Evolutionary conservation across 2,113 vertebrate species (phyloP), one percentile per base, ranked within the genome.

Genomic region (Zeus faber): DNA sequence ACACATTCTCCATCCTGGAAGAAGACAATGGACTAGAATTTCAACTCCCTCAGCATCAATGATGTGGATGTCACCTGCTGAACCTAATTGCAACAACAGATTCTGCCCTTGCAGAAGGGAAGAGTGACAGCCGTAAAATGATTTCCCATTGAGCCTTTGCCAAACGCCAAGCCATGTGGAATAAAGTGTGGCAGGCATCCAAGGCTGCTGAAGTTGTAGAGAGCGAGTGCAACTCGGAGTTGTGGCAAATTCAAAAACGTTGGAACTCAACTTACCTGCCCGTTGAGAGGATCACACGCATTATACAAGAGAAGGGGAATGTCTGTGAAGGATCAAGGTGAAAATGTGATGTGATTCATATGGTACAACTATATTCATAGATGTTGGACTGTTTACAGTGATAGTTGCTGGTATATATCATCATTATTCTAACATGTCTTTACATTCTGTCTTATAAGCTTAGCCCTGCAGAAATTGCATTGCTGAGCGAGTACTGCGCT

Each of bases 231-330:
- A n/a, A 58, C 45, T 51, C 66, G 11, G 56, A 67, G 47, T 49
- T 67, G 3, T 3, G 35, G 14, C 48, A 58, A 26, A 72, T 58
- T 55, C 26, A 55, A 39, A 65, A 50, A 13, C 2, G 24, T 24
- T 61, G 57, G 49, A 70, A 70, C 45, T 70, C 50, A 4, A 59
- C 52, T 22, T 71, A 58, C 47, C 46, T 64, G 48, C 58, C 58
- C 58, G 41, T 67, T 26, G 40, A 69, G 47, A 55, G 53, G 29
- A 62, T 67, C 41, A 18, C 46, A 45, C 16, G 25, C n/a, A 62
- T 67, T 58, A 46, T 62, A 25, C 39, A 67, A 53, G 47, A n/a
- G n/a, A n/a, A n/a, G n/a, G n/a, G n/a, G n/a, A n/a, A n/a, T n/a
- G n/a, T n/a, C n/a, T n/a, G n/a, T n/a, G n/a, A n/a, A n/a, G n/a